phyloP scores from a whole-genome alignment of 2,113 vertebrate genomes.

The Empidonax alnorum region DNA sequence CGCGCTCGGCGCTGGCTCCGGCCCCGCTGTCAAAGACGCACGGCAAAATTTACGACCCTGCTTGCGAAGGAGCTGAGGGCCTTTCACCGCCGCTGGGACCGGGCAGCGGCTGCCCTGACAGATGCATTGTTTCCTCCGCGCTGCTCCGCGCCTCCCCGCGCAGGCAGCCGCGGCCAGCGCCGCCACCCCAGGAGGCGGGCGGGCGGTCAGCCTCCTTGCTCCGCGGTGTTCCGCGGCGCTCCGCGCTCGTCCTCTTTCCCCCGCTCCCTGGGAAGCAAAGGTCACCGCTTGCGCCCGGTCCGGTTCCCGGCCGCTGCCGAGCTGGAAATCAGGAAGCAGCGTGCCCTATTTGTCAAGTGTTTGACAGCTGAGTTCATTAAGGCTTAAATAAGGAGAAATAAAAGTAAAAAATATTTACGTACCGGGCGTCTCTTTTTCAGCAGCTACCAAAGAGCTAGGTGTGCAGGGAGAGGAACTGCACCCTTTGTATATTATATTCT shows the following conservation, averaged over 20 bases:
- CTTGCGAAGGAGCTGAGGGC: constrained; percentile 77
- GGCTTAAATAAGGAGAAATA: constrained; percentile 87
- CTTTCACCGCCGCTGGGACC: constrained; percentile 73
- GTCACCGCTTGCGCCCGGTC: constrained; percentile 80
- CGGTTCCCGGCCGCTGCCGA: constrained; percentile 79
- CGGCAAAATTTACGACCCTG: constrained; percentile 79
- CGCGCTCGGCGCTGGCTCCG: neutral
- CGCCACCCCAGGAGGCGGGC: neutral
- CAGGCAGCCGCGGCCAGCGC: neutral
- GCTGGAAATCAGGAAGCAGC: constrained; percentile 86
- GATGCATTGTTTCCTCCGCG: constrained; percentile 73
- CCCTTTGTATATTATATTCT: constrained; percentile 97
- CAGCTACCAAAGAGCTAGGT: constrained; percentile 84
- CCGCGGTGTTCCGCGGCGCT: neutral
- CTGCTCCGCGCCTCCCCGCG: neutral
- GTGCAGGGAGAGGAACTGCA: constrained; percentile 85
- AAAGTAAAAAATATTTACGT: constrained; percentile 94
- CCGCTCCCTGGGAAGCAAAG: constrained; percentile 77
- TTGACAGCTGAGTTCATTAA: constrained; percentile 95
- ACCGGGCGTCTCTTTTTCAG: constrained; percentile 88
- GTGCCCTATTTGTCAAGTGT: constrained; percentile 91
- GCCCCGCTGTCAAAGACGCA: constrained; percentile 69
- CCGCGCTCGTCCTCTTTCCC: constrained; percentile 29
- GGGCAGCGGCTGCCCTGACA: constrained; percentile 77
- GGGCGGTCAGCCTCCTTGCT: neutral